A percentile compares a stretch with the other conserved stretches of the same genome.
These are phyloP conservation scores for Ivindomyrus marchei DNA, from an alignment of 2,113 vertebrate species.

Conservation along the genomic window DNA sequence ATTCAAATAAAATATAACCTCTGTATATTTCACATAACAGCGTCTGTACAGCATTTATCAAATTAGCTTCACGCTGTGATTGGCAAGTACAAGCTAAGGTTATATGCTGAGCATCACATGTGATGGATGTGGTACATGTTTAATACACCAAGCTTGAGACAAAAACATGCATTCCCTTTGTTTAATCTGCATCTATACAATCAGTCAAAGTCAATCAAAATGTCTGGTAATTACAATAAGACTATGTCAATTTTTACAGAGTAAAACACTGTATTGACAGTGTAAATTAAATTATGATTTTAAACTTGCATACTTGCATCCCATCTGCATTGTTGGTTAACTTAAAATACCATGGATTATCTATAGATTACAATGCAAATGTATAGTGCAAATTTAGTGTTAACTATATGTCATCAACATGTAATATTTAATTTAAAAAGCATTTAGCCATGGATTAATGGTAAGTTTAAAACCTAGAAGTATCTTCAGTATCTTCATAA, in stretches of 20 bases:
- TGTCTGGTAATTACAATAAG: not conserved
- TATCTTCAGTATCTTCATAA: not conserved
- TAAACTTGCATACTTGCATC: constrained; percentile 42
- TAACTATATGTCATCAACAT: not conserved
- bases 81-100: not conserved
- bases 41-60: not conserved
- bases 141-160: not conserved
- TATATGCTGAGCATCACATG: not conserved
- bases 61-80: not conserved
- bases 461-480: not conserved
- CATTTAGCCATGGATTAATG: not conserved
- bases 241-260: constrained; percentile 37
- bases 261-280: constrained; percentile 26
- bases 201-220: not conserved
- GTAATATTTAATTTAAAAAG: not conserved
- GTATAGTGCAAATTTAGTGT: constrained; percentile 10
- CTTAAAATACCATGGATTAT: constrained; percentile 14
- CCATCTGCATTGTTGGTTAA: constrained; percentile 24
- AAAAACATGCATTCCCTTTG: not conserved
- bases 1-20: not conserved
- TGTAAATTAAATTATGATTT: constrained; percentile 10
- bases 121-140: not conserved
- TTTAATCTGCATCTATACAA: not conserved
- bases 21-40: not conserved
- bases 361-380: constrained; percentile 1